These are phyloP conservation scores for Pyrgilauda ruficollis DNA, from an alignment of 2,113 vertebrate genomes.

Conservation along the genomic window DNA sequence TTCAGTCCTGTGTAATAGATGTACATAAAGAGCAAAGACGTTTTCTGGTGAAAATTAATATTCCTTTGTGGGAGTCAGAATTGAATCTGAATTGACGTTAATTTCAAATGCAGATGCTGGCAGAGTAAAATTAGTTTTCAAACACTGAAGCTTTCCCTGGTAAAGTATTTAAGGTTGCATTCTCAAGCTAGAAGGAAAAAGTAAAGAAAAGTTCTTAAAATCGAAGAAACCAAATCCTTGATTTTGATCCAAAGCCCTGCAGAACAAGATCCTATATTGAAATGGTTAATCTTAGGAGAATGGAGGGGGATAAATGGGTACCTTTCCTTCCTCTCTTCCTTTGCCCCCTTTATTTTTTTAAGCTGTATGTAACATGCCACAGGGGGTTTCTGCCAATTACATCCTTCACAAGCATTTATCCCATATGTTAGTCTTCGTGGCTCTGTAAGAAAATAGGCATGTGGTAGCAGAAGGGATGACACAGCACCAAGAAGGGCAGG, in stretches of 20 bases:
- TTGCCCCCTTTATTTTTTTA: background rate
- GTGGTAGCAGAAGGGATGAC: background rate
- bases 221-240: slow-evolving; percentile 76
- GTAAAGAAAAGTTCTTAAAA: slow-evolving; percentile 80
- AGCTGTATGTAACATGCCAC: background rate
- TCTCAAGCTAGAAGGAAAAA: slow-evolving; percentile 78
- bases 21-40: slow-evolving; percentile 9
- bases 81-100: slow-evolving; percentile 65
- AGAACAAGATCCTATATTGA: slow-evolving; percentile 72
- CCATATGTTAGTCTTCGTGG: background rate
- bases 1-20: background rate
- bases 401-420: background rate
- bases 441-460: background rate
- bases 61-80: slow-evolving; percentile 48
- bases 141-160: slow-evolving; percentile 66
- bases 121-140: slow-evolving; percentile 73
- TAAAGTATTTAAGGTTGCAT: slow-evolving; percentile 80
- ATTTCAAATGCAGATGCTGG: slow-evolving; percentile 75
- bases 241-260: slow-evolving; percentile 62
- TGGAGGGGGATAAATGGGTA: background rate
- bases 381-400: background rate
- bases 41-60: slow-evolving; percentile 58
- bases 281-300: slow-evolving; percentile 26
- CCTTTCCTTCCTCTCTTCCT: background rate
- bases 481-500: background rate